Evolutionary conservation across 2,113 vertebrate species (phyloP), one percentile per base, ranked within the genome.

Genomic region (Miniopterus natalensis): DNA sequence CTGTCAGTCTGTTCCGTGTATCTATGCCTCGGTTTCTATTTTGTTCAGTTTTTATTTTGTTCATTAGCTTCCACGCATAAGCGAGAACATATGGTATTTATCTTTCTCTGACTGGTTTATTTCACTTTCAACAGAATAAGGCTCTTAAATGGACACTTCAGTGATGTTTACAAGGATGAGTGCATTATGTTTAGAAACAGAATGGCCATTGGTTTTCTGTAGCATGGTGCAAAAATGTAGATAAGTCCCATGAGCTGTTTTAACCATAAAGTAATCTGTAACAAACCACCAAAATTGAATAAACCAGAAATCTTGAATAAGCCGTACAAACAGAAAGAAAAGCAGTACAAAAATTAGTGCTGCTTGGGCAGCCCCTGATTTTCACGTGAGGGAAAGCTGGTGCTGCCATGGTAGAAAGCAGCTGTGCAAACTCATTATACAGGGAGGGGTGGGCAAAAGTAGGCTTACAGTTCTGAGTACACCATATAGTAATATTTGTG

Each of bases 161-260:
- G 25, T 80, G 59, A 65, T 78, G 5, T 86, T 88, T 86, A 31
- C 1, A 91, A 74, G 27, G 55, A 36, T 27, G 70, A n/a, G 25
- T 73, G 78, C 84, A 74, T 86, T 85, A 61, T 53, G 53, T 77
- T 92, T 66, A 61, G 95, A 93, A 59, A 78, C 21, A 89, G 90
- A 71, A 45, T 23, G 53, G 6, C 47, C 15, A 12, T 59, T 71
- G 42, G 45, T 49, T 92, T 96, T 85, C 21, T 91, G 15, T 85
- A 81, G 18, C 47, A 7, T n/a, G 55, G 13, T 85, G 42, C 29
- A 94, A 63, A 95, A 84, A 65, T 73, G 40, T 23, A 8, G 14
- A 31, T 87, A 61, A 42, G 13, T 92, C 53, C 20, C 20, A 15
- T 73, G 9, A 66, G 29, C 42, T 84, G 53, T 93, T 93, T 93